These are phyloP conservation scores for Pelecanoides urinatrix DNA, from an alignment of 2,113 vertebrate species.

Conservation along the genomic window DNA sequence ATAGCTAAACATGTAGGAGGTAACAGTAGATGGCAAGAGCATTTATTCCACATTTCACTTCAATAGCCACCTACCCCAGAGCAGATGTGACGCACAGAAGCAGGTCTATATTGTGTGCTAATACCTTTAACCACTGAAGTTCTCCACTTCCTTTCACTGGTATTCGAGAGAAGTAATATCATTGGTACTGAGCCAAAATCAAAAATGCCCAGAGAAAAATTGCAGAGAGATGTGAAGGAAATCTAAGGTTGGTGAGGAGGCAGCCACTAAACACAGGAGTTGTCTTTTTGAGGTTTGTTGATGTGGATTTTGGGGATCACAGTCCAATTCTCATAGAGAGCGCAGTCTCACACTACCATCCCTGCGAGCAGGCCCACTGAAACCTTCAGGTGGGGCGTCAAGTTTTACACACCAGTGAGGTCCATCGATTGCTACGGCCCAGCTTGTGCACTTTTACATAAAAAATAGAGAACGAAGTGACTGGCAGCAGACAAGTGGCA, in stretches of 20 bases:
- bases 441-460: not conserved
- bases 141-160: not conserved
- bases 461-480: not conserved
- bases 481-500: not conserved
- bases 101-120: not conserved
- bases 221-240: not conserved
- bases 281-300: not conserved
- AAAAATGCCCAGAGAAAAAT: not conserved
- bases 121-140: not conserved
- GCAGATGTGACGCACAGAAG: not conserved
- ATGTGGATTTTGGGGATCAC: not conserved
- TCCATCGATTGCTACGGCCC: not conserved
- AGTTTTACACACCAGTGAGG: not conserved
- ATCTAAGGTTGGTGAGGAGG: not conserved
- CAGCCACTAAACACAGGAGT: not conserved
- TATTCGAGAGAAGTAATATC: not conserved
- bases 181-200: not conserved
- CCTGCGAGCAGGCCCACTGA: rapidly evolving
- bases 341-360: rapidly evolving
- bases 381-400: not conserved
- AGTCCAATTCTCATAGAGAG: not conserved
- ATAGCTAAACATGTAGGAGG: not conserved
- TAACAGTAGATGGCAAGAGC: not conserved
- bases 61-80: not conserved
- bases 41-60: not conserved